Conservation (phyloP, 2,888 invertebrate genomes). For the Diogma glabrata region DNA sequence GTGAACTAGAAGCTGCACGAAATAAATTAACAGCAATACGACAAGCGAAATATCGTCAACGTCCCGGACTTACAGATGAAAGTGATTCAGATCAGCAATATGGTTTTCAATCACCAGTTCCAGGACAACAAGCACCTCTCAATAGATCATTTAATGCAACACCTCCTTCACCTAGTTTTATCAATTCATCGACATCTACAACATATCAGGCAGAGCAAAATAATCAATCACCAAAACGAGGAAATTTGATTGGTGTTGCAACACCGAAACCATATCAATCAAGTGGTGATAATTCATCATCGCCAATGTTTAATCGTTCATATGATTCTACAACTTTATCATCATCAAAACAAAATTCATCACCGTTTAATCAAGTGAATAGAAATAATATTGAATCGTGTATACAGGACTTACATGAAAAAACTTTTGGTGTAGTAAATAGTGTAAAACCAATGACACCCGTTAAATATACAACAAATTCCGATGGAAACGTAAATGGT, state of each 20-base stretch:
- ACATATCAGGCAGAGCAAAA: slow-evolving; percentile 7
- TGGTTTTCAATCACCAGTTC: slow-evolving; percentile 28
- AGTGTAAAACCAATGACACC: slow-evolving; percentile 30
- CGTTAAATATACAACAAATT: slow-evolving; percentile 25
- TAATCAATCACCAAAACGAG: slow-evolving; percentile 6
- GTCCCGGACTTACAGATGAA: slow-evolving; percentile 45
- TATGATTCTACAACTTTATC: slow-evolving; percentile 17
- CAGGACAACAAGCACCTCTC: slow-evolving; percentile 11
- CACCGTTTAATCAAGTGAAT: too few relatives aligned
- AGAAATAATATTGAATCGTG: slow-evolving; percentile 32
- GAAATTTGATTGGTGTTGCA: slow-evolving; percentile 31
- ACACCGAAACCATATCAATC: slow-evolving; percentile 34
- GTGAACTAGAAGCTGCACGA: slow-evolving; percentile 85
- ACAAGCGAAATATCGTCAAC: slow-evolving; percentile 79
- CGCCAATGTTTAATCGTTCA: background rate
- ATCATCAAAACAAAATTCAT: slow-evolving; percentile 6
- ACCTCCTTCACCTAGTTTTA: slow-evolving; percentile 13
- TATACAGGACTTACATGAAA: slow-evolving; percentile 36
- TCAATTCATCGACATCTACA: slow-evolving; percentile 9
- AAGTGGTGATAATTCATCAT: slow-evolving; percentile 7
- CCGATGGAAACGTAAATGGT: slow-evolving; percentile 21
- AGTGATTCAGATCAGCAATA: slow-evolving; percentile 38
- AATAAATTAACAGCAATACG: slow-evolving; percentile 81
- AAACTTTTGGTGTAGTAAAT: slow-evolving; percentile 35
- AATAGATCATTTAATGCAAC: slow-evolving; percentile 17